Conservation (phyloP, 2,888 invertebrate species). For the Eulithis testata region DNA sequence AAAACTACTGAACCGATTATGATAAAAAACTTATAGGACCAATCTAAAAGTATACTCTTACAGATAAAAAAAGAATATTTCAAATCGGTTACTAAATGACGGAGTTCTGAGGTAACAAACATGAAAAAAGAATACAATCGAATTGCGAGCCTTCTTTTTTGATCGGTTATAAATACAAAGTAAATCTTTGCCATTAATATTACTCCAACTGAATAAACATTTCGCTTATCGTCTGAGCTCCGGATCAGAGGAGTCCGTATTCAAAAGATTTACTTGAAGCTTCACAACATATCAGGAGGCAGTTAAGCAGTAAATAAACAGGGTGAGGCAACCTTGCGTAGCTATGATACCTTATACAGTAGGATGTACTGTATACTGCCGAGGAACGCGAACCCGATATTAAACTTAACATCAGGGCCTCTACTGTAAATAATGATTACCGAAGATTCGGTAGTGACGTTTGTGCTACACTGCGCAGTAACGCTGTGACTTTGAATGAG, state of each 20-base stretch:
- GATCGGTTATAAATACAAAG: background rate
- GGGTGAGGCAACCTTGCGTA: background rate
- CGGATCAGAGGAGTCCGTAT: background rate
- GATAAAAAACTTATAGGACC: no score
- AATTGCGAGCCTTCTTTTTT: no score
- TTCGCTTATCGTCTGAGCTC: background rate
- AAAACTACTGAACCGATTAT: no score
- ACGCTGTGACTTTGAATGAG: no score
- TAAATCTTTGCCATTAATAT: background rate
- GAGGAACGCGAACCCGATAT: background rate
- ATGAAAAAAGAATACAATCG: no score
- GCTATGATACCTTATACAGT: background rate
- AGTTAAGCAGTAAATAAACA: slow-evolving; percentile 4
- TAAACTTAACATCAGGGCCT: background rate
- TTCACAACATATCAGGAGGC: slow-evolving; percentile 1
- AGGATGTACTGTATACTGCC: background rate
- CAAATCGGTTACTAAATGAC: no score
- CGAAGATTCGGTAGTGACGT: no score
- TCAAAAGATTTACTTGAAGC: slow-evolving; percentile 1
- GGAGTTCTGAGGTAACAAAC: no score
- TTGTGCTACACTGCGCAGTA: no score
- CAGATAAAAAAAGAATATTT: no score
- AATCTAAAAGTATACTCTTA: no score
- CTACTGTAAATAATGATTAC: no score
- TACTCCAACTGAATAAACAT: slow-evolving; percentile 1